Evolutionary conservation across 2,113 vertebrate genomes (phyloP), one percentile per base, ranked within the genome.

Genomic region (Condylura cristata): DNA sequence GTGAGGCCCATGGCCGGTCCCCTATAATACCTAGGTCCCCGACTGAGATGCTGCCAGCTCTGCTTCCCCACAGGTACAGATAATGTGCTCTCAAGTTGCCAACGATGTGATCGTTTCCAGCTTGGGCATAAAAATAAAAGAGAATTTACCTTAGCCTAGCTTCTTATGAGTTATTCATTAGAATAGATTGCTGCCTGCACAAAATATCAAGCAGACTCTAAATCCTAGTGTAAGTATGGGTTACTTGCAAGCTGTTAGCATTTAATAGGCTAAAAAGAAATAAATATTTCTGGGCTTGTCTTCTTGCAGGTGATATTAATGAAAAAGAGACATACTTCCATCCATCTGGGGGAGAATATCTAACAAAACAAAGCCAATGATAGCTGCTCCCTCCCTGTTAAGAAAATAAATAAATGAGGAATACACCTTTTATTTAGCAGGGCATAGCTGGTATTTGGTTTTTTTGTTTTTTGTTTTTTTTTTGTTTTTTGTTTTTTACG

Each of bases 261-360:
- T 91, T 97, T 96, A 95, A 84, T 26, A 74, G 92, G 84, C 32
- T 97, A 94, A 95, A 63, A 94, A 92, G 65, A 95, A 97, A 97
- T 95, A 95, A 92, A 96, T 97, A 96, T 92, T 46, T 76, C 92
- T 58, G 14, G 32, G 22, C 75, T 70, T 80, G 37, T 85, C 89
- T 86, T 93, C 74, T 96, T 79, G 41, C 46, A 90, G 60, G 44
- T 92, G 86, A 87, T 93, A 96, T 61, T 89, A 96, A 91, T 76
- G 2, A 60, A 66, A 92, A 89, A 66, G 16, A 68, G 1, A 85
- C 92, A 68, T 58, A 34, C 22, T 39, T 96, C 75, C 6, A 60
- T 86, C 26, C 39, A 83, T 75, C 68, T 88, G 39, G 76, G 86
- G n/a, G 68, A 80, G 53, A 86, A 83, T 48, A 46, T 10, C 61